phyloP scores from a whole-genome alignment of 2,888 invertebrate species.

The Stenolophus ochropezus region DNA sequence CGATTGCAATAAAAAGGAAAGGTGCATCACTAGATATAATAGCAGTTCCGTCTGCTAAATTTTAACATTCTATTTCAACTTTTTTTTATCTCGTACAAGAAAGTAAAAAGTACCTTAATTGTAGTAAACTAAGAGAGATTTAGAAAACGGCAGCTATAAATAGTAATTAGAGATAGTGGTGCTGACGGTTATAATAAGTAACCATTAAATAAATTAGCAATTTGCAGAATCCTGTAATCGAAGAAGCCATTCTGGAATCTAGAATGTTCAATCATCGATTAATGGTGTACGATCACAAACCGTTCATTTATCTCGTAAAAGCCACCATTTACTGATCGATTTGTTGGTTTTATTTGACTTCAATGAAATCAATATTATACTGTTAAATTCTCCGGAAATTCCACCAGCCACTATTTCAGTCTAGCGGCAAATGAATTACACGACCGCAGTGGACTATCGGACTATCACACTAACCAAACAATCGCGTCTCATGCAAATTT shows the following conservation, averaged over 20 bases:
- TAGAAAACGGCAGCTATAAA: neutral
- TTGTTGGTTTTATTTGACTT: slow-evolving; percentile 35
- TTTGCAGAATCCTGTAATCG: slow-evolving; percentile 7
- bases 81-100: too few species aligned
- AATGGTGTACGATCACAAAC: slow-evolving; percentile 25
- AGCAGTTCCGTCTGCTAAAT: too few species aligned
- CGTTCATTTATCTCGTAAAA: slow-evolving; percentile 23
- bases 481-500: neutral
- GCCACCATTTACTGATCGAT: slow-evolving; percentile 20
- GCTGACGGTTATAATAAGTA: neutral
- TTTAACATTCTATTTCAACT: too few species aligned
- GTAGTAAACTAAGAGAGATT: too few species aligned
- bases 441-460: neutral
- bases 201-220: slow-evolving; percentile 44
- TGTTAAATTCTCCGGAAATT: slow-evolving; percentile 16
- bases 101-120: too few species aligned
- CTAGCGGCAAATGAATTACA: neutral
- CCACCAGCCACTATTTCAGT: neutral
- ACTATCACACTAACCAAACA: neutral
- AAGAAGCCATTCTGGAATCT: slow-evolving; percentile 17
- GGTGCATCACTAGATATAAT: too few species aligned
- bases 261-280: slow-evolving; percentile 40
- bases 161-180: neutral
- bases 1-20: too few species aligned
- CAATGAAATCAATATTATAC: slow-evolving; percentile 36